Percentiles rank a stretch among this genome's conserved stretches.
phyloP scores from a whole-genome alignment of 2,113 vertebrate genomes.

The Thamnophis sirtalis region DNA sequence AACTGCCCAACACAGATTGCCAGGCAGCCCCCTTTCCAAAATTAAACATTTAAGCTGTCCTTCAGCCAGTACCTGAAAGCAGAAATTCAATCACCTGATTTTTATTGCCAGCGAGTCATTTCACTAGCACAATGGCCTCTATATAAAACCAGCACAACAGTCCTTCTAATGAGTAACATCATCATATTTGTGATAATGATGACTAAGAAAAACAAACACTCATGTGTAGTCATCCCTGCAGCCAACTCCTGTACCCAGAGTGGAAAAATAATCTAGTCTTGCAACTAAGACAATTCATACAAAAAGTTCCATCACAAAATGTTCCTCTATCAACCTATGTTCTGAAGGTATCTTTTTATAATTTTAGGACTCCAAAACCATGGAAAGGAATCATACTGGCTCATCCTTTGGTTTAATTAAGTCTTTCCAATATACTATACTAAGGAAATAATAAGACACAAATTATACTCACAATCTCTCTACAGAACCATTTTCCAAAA shows the following conservation, averaged over 20 bases:
- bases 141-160: not conserved
- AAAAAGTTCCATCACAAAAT: not conserved
- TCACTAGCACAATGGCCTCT: not conserved
- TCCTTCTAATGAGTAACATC: conserved; percentile 3
- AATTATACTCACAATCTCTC: not conserved
- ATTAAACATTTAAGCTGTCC: not conserved
- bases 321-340: not conserved
- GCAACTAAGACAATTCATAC: not conserved
- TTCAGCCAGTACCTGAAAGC: not conserved
- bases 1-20: not conserved
- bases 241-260: not conserved
- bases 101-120: conserved; percentile 9
- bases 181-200: conserved; percentile 15
- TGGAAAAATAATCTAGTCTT: not conserved
- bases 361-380: not conserved
- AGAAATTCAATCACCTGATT: conserved; percentile 18
- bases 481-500: not conserved
- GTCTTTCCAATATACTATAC: not conserved
- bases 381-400: not conserved
- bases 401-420: not conserved
- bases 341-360: not conserved
- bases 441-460: not conserved
- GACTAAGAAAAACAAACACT: not conserved
- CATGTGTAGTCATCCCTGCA: not conserved
- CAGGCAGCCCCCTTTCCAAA: not conserved